These are phyloP conservation scores for Serilophus lunatus DNA, from an alignment of 2,113 vertebrate genomes.

Conservation along the genomic window DNA sequence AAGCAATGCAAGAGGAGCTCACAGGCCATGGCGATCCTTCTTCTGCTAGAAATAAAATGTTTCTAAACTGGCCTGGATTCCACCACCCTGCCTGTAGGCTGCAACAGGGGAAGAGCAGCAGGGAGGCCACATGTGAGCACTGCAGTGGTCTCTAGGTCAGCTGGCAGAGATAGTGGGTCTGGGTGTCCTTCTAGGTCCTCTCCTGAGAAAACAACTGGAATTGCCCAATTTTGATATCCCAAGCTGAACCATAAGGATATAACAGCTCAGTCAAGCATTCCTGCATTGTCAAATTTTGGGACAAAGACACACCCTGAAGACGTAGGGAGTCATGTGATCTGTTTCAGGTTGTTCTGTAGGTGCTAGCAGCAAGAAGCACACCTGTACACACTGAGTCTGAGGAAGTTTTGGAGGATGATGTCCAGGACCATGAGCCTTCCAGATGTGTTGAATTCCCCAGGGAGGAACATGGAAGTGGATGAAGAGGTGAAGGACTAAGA, in stretches of 20 bases:
- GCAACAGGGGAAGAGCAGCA: neutral
- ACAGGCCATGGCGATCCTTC: neutral
- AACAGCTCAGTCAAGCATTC: neutral
- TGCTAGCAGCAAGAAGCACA: neutral
- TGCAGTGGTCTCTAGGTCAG: neutral
- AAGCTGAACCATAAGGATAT: neutral
- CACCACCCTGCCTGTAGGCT: neutral
- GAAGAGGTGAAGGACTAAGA: neutral
- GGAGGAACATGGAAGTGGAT: neutral
- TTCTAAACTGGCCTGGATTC: neutral
- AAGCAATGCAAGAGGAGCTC: neutral
- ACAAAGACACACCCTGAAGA: rapidly evolving
- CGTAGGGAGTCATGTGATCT: neutral
- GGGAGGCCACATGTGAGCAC: neutral
- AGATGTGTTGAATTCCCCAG: neutral
- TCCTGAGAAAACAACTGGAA: neutral
- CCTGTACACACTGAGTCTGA: neutral
- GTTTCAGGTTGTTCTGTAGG: neutral
- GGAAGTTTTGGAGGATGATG: neutral
- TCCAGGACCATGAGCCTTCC: neutral
- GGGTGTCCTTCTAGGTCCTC: neutral
- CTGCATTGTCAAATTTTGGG: neutral
- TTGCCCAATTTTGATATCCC: neutral
- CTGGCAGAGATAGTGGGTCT: neutral
- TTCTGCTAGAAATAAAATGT: neutral